Evolutionary conservation across 2,113 vertebrate species (phyloP).

Genomic region (Clarias gariepinus): DNA sequence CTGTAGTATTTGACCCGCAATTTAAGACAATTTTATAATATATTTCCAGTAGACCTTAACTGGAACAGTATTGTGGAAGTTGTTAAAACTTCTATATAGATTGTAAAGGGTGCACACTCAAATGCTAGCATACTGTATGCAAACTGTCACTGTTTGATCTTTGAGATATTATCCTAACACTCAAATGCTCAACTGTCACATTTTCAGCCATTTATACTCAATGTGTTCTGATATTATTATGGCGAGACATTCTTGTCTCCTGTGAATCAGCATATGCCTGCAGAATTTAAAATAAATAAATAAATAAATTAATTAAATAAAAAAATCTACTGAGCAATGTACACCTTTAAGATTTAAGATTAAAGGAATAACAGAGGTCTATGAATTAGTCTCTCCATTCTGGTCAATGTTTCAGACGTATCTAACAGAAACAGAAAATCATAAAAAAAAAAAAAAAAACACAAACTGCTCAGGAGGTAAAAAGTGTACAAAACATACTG

Average conservation of each 20-base stretch:
- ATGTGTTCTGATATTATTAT: neutral
- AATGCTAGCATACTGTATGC: neutral
- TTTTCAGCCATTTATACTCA: neutral
- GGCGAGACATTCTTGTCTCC: neutral
- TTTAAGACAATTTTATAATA: neutral
- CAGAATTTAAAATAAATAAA: neutral
- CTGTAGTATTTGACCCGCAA: too few species aligned
- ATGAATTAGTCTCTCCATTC: slow-evolving; percentile 1
- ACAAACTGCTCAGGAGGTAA: neutral
- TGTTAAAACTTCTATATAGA: neutral
- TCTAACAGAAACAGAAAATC: neutral
- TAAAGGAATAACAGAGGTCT: slow-evolving; percentile 2
- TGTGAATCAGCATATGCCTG: neutral
- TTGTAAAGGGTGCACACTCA: neutral
- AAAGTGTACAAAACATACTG: neutral
- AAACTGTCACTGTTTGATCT: neutral
- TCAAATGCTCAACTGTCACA: neutral
- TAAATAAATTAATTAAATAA: too few species aligned
- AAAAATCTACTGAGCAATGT: slow-evolving; percentile 8
- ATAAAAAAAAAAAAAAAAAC: neutral
- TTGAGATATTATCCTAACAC: neutral
- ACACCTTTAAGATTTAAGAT: slow-evolving; percentile 17
- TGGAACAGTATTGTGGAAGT: neutral
- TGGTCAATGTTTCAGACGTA: neutral
- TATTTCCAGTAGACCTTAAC: neutral